Base-by-base conservation (phyloP, 2,113 vertebrate genomes). In the Macquaria ambigua region DNA sequence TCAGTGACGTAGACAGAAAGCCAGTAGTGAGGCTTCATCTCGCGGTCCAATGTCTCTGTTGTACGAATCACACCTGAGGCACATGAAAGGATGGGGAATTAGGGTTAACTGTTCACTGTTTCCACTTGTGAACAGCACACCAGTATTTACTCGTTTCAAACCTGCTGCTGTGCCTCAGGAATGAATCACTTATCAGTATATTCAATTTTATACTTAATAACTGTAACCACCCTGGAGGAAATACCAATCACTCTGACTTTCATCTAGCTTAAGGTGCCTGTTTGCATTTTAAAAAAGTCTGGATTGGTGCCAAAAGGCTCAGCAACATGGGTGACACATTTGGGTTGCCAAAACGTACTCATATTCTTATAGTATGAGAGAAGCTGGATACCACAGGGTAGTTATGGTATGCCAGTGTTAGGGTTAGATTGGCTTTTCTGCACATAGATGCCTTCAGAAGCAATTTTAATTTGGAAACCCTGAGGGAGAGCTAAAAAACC, bases 1-100 rank as follows among this genome's bases (percentile, higher is more conserved):
- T 99, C 98, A 39, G 95, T 96, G 56, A 96, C 98, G 28, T 96
- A 93, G 23, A 99, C 96, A 0, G 97, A 98, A 63, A 99, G 92
- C 98, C 98, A 99, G 88, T 98, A 98, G 94, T 96, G 96, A 64
- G 96, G 90, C 0, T 16, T 73, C 3, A 75, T 92, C 94, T 99
- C 98, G 14, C 98, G 93, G 90, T 99, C 98, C 4, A 99, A 89
- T 0, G 85, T 70, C 66, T 93, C 95, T 11, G 93, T 88, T 0
- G 97, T 98, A 52, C 93, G 92, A 70, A 99, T 97, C 82, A 94
- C 95, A 83, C 98, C 98, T 99, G 82, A 43, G 89, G 77, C n/a
- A 86, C 64, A 80, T 1, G 0, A n/a, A 18, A 48, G 21, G 25
- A 1, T 3, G 7, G 9, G 21, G 58, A 50, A 25, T 53, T 9